These are phyloP conservation scores for Pristiophorus japonicus DNA, from an alignment of 2,113 vertebrate species.

Conservation along the genomic window DNA sequence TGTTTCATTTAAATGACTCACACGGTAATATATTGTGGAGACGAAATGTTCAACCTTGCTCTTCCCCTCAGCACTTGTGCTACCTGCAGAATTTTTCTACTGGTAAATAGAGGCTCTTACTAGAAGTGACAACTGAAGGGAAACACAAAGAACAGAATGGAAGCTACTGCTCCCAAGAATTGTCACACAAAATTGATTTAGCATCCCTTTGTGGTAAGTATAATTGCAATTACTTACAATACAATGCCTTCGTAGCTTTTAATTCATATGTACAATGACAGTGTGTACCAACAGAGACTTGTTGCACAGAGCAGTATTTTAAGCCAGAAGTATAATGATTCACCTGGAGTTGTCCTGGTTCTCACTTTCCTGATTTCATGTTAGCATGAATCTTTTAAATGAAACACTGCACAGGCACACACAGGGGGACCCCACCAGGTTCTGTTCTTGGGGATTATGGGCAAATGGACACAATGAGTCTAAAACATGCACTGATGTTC, in stretches of 20 bases:
- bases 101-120: neutral
- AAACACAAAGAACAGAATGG: neutral
- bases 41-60: neutral
- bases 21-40: neutral
- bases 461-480: no score
- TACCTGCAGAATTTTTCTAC: neutral
- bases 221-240: neutral
- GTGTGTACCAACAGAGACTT: neutral
- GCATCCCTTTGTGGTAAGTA: neutral
- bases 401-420: conserved; percentile 14
- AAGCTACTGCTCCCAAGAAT: neutral
- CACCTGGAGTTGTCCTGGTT: neutral
- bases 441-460: no score
- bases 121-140: neutral
- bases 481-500: neutral
- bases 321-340: neutral
- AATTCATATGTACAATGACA: neutral
- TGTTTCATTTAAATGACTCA: conserved; percentile 52
- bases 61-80: neutral
- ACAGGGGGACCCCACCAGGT: neutral
- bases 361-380: neutral
- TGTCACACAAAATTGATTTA: neutral
- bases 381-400: neutral
- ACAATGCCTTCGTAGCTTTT: neutral
- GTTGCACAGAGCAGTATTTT: neutral